These are phyloP conservation scores for Molossus alvarezi DNA, from an alignment of 2,797 vertebrate species.

Conservation along the genomic window DNA sequence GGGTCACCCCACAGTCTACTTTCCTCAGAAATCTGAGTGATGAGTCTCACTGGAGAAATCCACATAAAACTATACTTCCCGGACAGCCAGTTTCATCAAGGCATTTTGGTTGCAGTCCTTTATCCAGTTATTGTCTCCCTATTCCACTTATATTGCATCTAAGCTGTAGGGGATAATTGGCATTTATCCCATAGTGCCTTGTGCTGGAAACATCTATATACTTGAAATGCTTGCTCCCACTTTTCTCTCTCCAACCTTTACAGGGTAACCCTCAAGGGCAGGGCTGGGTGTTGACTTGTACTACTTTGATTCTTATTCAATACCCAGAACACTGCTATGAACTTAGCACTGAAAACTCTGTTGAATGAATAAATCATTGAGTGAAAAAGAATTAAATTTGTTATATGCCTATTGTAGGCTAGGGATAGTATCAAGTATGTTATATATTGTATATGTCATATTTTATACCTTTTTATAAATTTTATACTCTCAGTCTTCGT, in stretches of 20 bases:
- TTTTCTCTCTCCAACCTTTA: conserved; percentile 12
- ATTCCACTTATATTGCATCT: background rate
- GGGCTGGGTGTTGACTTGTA: background rate
- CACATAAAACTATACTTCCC: background rate
- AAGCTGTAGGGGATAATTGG: background rate
- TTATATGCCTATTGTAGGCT: background rate
- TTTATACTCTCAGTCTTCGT: background rate
- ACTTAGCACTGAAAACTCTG: background rate
- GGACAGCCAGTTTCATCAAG: background rate
- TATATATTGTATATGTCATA: background rate
- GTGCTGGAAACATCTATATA: background rate
- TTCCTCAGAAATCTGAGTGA: background rate
- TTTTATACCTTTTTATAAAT: background rate
- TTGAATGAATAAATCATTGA: background rate
- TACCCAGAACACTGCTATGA: background rate
- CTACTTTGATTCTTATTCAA: conserved; percentile 2
- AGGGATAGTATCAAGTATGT: background rate
- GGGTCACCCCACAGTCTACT: background rate
- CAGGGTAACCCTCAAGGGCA: background rate
- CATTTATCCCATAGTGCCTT: background rate
- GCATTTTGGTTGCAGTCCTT: background rate
- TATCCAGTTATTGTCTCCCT: background rate
- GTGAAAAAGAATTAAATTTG: conserved; percentile 31
- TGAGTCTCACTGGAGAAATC: conserved; percentile 1
- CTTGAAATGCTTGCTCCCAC: background rate